A percentile compares a stretch with the other conserved stretches of the same genome.
Conservation (phyloP, 2,888 invertebrate species). For the Chaetogeoica ovagalla region DNA sequence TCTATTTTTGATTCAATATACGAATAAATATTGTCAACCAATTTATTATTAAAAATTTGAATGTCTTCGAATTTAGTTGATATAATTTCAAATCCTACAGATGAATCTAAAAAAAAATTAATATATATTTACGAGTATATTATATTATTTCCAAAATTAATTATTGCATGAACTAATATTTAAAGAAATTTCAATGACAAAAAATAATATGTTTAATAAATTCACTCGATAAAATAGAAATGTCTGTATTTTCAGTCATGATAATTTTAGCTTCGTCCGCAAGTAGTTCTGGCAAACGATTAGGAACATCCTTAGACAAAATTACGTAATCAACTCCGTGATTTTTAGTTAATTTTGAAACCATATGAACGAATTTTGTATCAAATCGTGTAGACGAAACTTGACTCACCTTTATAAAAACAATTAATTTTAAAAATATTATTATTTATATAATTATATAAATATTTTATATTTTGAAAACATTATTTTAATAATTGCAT, state of each 20-base stretch:
- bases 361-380: conserved; percentile 27
- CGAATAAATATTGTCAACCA: conserved; percentile 58
- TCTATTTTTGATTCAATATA: conserved; percentile 63
- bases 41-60: conserved; percentile 63
- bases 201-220: neutral
- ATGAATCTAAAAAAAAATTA: conserved; percentile 63
- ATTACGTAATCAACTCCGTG: conserved; percentile 27
- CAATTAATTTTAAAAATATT: too few relatives aligned
- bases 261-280: conserved; percentile 24
- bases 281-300: conserved; percentile 31
- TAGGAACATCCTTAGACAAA: neutral
- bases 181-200: neutral
- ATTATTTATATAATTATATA: too few relatives aligned
- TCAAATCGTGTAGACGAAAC: conserved; percentile 16
- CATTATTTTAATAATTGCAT: neutral
- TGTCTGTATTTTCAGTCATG: conserved; percentile 12
- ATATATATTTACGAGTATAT: conserved; percentile 58
- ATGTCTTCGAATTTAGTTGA: conserved; percentile 64
- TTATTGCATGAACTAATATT: neutral
- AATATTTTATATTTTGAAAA: too few relatives aligned
- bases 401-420: conserved; percentile 10
- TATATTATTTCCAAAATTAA: neutral
- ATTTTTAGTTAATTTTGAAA: conserved; percentile 6
- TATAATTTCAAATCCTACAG: conserved; percentile 26
- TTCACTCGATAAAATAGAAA: conserved; percentile 36